Percentiles rank a stretch among this genome's conserved stretches.
phyloP scores from a whole-genome alignment of 2,888 invertebrate species.

The Pterostichus niger region DNA sequence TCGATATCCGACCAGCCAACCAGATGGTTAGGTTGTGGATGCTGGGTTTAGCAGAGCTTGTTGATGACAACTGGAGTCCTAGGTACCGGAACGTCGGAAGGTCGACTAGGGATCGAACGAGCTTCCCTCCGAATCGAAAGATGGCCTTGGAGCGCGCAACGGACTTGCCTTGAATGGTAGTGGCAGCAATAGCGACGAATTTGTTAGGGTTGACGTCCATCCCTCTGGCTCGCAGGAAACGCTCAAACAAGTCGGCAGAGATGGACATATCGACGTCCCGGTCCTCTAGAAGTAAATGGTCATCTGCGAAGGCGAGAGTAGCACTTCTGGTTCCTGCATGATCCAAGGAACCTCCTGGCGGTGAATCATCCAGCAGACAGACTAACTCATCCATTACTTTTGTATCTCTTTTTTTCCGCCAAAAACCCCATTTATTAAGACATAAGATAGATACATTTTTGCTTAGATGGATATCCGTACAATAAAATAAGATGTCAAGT shows the following conservation, averaged over 20 bases:
- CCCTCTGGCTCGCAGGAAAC: slow-evolving; percentile 69
- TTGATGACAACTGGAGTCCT: slow-evolving; percentile 71
- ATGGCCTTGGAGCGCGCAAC: slow-evolving; percentile 23
- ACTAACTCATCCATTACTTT: no score
- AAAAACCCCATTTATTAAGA: no score
- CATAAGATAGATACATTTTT: no score
- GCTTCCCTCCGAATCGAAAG: slow-evolving; percentile 39
- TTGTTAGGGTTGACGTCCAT: slow-evolving; percentile 69
- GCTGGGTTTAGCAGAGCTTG: slow-evolving; percentile 62
- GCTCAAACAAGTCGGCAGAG: slow-evolving; percentile 67
- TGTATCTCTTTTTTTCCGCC: no score
- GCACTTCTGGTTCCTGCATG: slow-evolving; percentile 51
- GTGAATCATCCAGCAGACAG: no score
- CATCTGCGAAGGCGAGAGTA: slow-evolving; percentile 75
- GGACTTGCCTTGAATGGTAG: slow-evolving; percentile 29
- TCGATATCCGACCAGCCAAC: slow-evolving; percentile 68
- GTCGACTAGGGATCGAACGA: slow-evolving; percentile 5
- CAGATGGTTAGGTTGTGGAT: slow-evolving; percentile 65
- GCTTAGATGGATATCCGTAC: no score
- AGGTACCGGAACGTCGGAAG: slow-evolving; percentile 70
- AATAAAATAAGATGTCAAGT: no score
- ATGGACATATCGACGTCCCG: slow-evolving; percentile 71
- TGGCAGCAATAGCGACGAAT: slow-evolving; percentile 61
- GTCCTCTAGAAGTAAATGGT: slow-evolving; percentile 72
- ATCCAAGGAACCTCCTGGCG: slow-evolving; percentile 66